These are phyloP conservation scores for Diarsia dahlii DNA, from an alignment of 2,888 invertebrate genomes.

Conservation along the genomic window DNA sequence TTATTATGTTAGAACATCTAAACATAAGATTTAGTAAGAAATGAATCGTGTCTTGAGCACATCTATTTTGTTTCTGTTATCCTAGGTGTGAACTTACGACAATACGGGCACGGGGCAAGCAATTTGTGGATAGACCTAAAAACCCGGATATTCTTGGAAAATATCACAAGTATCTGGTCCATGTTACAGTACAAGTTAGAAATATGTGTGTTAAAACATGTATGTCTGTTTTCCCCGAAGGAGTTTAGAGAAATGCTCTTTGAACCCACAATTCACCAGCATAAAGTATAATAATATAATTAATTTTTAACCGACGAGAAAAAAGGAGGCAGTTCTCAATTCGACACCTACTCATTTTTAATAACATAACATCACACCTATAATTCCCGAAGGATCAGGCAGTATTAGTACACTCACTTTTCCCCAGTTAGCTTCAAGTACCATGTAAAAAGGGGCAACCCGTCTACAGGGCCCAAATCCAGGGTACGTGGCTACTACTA, in stretches of 20 bases:
- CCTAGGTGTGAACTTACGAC: conserved; percentile 25
- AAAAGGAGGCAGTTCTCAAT: too few species aligned
- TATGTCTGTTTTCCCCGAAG: background rate
- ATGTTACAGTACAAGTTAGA: background rate
- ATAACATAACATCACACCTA: too few species aligned
- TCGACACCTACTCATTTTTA: too few species aligned
- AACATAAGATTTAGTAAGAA: too few species aligned
- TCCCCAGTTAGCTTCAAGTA: too few species aligned
- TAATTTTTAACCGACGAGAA: too few species aligned
- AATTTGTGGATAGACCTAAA: conserved; percentile 38
- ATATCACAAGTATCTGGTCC: background rate
- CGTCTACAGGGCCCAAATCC: too few species aligned
- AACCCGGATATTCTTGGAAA: conserved; percentile 24
- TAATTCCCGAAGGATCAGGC: too few species aligned
- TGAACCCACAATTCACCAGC: background rate
- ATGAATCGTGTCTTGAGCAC: background rate
- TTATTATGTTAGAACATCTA: background rate
- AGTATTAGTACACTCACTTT: too few species aligned
- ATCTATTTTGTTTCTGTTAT: conserved; percentile 33
- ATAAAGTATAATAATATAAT: background rate
- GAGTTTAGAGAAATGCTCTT: background rate
- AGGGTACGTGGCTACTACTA: too few species aligned
- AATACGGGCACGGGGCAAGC: conserved; percentile 21
- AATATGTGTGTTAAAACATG: background rate
- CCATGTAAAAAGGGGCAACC: too few species aligned